phyloP scores from a whole-genome alignment of 2,113 vertebrate species.

The Corvus moneduloides region DNA sequence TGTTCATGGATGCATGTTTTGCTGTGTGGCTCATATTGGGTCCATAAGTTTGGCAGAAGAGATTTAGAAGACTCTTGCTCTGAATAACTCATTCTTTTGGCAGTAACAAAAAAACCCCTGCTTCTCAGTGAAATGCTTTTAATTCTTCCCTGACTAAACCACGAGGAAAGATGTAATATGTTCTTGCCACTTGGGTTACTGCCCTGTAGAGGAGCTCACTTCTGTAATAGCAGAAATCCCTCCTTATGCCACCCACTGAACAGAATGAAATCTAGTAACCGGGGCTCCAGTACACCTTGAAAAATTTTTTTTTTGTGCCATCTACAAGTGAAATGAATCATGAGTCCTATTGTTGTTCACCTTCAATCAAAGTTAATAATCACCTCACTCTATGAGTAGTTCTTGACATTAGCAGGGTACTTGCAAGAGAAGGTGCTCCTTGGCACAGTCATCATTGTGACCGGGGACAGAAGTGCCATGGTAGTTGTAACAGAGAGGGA shows the following conservation, averaged over 20 bases:
- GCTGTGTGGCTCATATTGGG: not conserved
- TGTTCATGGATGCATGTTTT: not conserved
- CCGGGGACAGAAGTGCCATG: not conserved
- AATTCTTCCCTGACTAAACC: not conserved
- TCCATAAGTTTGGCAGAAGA: not conserved
- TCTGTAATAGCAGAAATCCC: not conserved
- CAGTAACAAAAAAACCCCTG: not conserved
- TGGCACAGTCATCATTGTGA: accelerated
- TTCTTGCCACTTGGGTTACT: not conserved
- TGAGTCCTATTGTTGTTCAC: not conserved
- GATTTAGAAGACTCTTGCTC: not conserved
- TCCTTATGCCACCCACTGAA: accelerated
- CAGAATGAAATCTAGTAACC: not conserved
- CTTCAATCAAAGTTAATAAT: not conserved
- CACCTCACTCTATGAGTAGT: not conserved
- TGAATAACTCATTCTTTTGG: not conserved
- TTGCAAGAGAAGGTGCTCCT: not conserved
- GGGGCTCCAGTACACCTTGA: not conserved
- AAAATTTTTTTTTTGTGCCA: not conserved
- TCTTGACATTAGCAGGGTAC: not conserved
- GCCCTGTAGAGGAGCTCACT: not conserved
- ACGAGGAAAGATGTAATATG: not conserved
- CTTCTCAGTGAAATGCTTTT: not conserved
- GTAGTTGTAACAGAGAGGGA: not conserved
- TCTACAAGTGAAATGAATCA: not conserved